A percentile compares a stretch with the other conserved stretches of the same genome.
phyloP scores from a whole-genome alignment of 92 coral and sea anemone species.

The Chrysogorgia sp. region DNA sequence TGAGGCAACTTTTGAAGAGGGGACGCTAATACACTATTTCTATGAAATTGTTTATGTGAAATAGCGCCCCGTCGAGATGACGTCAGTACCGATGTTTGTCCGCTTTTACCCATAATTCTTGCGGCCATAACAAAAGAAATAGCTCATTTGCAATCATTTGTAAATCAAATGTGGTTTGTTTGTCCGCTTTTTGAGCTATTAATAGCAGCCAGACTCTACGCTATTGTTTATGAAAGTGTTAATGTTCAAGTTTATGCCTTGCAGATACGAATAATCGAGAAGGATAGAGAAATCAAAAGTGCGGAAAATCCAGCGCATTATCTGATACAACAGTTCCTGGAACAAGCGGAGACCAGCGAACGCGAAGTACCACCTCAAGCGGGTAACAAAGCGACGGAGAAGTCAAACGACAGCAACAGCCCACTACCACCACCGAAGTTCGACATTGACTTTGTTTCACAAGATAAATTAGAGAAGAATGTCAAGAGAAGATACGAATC shows the following conservation, averaged over 20 bases:
- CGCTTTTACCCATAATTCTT: too few species aligned
- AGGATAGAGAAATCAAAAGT: conserved; percentile 75
- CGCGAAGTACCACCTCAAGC: conserved; percentile 57
- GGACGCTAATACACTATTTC: too few species aligned
- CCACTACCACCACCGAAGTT: conserved; percentile 66
- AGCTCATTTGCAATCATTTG: too few species aligned
- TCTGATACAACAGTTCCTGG: conserved; percentile 65
- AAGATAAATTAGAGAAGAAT: conserved; percentile 78
- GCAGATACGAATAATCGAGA: conserved; percentile 82
- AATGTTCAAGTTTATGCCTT: background rate
- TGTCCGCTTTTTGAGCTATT: too few species aligned
- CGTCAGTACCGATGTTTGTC: too few species aligned
- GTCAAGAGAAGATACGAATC: conserved; percentile 81
- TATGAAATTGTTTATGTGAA: too few species aligned
- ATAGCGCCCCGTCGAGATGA: too few species aligned
- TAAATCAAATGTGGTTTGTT: too few species aligned
- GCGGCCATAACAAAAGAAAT: too few species aligned
- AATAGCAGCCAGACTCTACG: too few species aligned
- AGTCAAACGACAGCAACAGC: conserved; percentile 47
- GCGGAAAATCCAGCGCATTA: conserved; percentile 77
- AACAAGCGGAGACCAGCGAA: conserved; percentile 14
- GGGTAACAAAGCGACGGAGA: conserved; percentile 50
- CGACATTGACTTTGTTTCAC: conserved; percentile 79
- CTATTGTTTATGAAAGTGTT: background rate
- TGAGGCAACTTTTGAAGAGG: too few species aligned